These are phyloP conservation scores for Vanessa cardui DNA, from an alignment of 2,888 invertebrate genomes.

Conservation along the genomic window DNA sequence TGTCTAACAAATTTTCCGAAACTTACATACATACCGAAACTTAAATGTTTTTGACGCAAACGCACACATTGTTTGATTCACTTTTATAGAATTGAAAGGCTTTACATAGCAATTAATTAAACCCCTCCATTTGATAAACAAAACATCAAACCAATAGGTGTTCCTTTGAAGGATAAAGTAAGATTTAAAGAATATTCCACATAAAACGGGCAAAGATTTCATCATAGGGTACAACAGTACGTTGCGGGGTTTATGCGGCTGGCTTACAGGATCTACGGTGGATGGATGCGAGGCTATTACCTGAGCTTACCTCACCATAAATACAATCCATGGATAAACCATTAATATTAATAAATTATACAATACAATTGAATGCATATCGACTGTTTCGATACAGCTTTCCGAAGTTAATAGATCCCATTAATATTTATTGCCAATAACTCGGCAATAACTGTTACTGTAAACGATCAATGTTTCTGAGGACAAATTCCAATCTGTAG, in stretches of 20 bases:
- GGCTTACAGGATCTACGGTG: constrained; percentile 30
- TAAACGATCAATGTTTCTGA: constrained; percentile 18
- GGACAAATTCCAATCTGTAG: background rate
- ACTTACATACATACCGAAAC: no score
- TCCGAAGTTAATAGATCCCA: constrained; percentile 36
- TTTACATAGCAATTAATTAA: no score
- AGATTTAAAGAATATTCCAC: no score
- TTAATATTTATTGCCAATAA: constrained; percentile 47
- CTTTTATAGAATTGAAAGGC: no score
- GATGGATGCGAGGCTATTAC: constrained; percentile 30
- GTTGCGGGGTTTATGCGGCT: constrained; percentile 1
- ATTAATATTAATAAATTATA: constrained; percentile 34
- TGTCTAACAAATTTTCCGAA: no score
- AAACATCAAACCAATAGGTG: no score
- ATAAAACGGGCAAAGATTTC: background rate
- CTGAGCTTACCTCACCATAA: constrained; percentile 22
- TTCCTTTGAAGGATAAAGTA: no score
- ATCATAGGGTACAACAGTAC: background rate
- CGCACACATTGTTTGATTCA: no score
- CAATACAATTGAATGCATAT: constrained; percentile 21
- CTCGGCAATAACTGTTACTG: constrained; percentile 38
- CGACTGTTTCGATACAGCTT: background rate
- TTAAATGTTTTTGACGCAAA: no score
- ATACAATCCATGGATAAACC: constrained; percentile 21
- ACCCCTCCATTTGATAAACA: no score